Base-by-base conservation (phyloP, 2,888 invertebrate species). In the Dynastes hyllus region DNA sequence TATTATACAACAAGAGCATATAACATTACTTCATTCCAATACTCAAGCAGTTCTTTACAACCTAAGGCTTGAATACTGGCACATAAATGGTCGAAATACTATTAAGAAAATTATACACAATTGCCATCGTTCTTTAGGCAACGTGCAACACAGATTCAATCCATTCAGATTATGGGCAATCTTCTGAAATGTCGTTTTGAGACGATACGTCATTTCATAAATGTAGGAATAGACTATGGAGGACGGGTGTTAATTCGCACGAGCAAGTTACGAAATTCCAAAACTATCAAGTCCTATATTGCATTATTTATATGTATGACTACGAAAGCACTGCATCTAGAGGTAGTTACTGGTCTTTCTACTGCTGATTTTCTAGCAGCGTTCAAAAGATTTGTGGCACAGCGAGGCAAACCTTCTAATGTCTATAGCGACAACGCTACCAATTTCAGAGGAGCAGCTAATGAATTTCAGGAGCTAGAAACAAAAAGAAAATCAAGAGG, bases 221-320 rank as follows among this genome's bases (percentile, higher is more conserved):
- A 37, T 37, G 37, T 37, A 37, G 37, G 37, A 5, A 37, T 37
- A 37, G 37, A 37, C 45, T 45, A 45, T 8, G 11, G 45, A 11
- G 9, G 8, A 45, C 45, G 0, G 45, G 8, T 8, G 45, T 65
- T 22, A n/a, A 27, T 65, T 65, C 65, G 65, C 45, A 3, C 70
- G 11, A 70, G 70, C 9, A 70, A 70, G 8, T 50, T 70, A 69
- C 13, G 40, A 40, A 22, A 22, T 22, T 22, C 22, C 22, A 22
- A 22, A 22, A 22, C 22, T 22, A 22, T 22, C 22, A 22, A 22
- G 0, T 22, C 69, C 29, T 45, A 69, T n/a, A 69, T 63, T n/a
- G 63, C 22, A 63, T 32, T 63, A 29, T 63, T 63, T 63, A 63
- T 63, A 63, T 63, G 63, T 6, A 63, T 63, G 63, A 16, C 63